These are phyloP conservation scores for Pilophorus perplexus DNA, from an alignment of 2,888 invertebrate genomes.

Conservation along the genomic window DNA sequence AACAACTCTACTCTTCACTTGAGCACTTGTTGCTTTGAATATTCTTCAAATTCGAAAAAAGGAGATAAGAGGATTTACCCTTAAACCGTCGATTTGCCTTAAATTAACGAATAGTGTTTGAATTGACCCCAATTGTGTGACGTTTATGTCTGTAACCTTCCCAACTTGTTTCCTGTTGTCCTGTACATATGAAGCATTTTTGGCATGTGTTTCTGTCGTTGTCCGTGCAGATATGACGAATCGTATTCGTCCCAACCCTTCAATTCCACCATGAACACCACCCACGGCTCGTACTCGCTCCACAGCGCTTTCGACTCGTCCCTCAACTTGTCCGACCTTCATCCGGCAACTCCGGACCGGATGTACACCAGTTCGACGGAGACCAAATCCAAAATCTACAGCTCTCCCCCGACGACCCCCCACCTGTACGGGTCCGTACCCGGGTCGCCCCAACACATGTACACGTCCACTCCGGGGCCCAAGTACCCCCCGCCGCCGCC, in stretches of 20 bases:
- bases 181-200: too few species aligned
- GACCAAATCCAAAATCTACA: conserved; percentile 45
- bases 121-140: too few species aligned
- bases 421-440: neutral
- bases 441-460: neutral
- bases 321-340: conserved; percentile 22
- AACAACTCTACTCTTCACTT: too few species aligned
- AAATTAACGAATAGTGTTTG: too few species aligned
- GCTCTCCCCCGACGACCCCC: conserved; percentile 7
- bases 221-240: conserved; percentile 42
- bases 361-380: conserved; percentile 47
- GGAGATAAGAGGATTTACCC: too few species aligned
- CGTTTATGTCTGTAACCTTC: too few species aligned
- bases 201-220: conserved; percentile 6
- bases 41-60: too few species aligned
- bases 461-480: conserved; percentile 37
- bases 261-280: conserved; percentile 41
- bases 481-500: conserved; percentile 38
- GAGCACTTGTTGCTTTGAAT: too few species aligned
- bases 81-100: too few species aligned
- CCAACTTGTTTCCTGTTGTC: too few species aligned
- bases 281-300: conserved; percentile 36
- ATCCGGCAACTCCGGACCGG: conserved; percentile 31
- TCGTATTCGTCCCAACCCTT: conserved; percentile 42
- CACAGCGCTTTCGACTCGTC: conserved; percentile 35